phyloP scores from a whole-genome alignment of 2,888 invertebrate genomes.

The Rhaphigaster nebulosa region DNA sequence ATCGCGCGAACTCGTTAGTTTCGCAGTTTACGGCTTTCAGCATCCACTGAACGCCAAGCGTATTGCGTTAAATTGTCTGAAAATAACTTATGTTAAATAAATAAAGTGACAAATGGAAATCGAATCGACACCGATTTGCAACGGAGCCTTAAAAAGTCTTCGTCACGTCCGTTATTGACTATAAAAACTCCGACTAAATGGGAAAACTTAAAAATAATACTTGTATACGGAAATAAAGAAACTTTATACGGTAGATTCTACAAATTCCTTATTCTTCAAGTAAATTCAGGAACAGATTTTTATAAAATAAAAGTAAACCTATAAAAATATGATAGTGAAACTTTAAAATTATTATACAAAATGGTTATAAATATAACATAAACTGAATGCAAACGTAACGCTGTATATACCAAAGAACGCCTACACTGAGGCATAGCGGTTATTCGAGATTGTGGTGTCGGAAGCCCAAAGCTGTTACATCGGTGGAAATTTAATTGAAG shows the following conservation, averaged over 20 bases:
- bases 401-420: background rate
- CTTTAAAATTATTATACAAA: background rate
- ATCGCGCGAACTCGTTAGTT: conserved; percentile 20
- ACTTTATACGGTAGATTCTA: background rate
- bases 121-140: background rate
- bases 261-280: background rate
- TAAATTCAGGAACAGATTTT: background rate
- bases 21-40: conserved; percentile 4
- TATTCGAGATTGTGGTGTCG: background rate
- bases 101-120: background rate
- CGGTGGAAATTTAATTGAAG: conserved; percentile 28
- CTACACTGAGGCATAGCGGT: background rate
- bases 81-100: conserved; percentile 17
- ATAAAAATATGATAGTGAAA: background rate
- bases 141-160: background rate
- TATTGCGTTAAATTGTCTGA: conserved; percentile 7
- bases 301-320: background rate
- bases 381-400: background rate
- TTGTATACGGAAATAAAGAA: background rate
- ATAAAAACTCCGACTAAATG: background rate
- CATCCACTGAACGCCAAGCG: background rate
- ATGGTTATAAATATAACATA: background rate
- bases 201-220: background rate
- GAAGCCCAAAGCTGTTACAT: background rate
- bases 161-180: background rate